phyloP scores from a whole-genome alignment of 2,888 invertebrate genomes.

The Eupithecia subumbrata region DNA sequence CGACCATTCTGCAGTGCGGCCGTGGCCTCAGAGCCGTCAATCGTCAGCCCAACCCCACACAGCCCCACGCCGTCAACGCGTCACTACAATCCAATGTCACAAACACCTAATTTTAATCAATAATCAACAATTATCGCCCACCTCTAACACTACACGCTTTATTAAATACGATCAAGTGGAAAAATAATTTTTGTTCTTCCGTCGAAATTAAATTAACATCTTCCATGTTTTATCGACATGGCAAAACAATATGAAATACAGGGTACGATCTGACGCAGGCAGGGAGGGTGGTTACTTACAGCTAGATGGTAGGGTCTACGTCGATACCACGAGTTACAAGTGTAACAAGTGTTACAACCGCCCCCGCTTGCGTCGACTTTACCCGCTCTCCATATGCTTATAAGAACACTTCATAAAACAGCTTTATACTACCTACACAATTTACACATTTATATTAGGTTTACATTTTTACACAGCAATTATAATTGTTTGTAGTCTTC shows the following conservation, averaged over 20 bases:
- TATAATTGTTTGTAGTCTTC: slow-evolving; percentile 81
- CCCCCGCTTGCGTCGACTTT: slow-evolving; percentile 57
- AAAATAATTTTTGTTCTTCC: slow-evolving; percentile 82
- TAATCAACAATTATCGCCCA: slow-evolving; percentile 84
- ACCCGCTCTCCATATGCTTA: slow-evolving; percentile 74
- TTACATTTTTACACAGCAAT: slow-evolving; percentile 84
- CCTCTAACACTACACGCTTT: slow-evolving; percentile 81
- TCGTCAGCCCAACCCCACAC: slow-evolving; percentile 25
- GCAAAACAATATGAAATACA: slow-evolving; percentile 71
- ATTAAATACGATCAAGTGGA: slow-evolving; percentile 81
- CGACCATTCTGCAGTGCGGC: background rate
- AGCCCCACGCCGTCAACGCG: slow-evolving; percentile 44
- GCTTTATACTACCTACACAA: slow-evolving; percentile 81
- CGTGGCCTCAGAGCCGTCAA: background rate
- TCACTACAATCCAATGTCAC: slow-evolving; percentile 76
- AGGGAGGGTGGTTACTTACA: background rate
- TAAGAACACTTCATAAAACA: slow-evolving; percentile 84
- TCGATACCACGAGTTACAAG: background rate
- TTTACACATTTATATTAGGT: slow-evolving; percentile 81
- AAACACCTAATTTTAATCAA: slow-evolving; percentile 82
- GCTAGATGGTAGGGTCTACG: background rate
- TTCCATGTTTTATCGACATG: slow-evolving; percentile 69
- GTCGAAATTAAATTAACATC: slow-evolving; percentile 76
- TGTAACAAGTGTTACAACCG: slow-evolving; percentile 6
- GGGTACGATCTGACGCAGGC: slow-evolving; percentile 61